These are phyloP conservation scores for Pteruthius melanotis DNA, from an alignment of 2,113 vertebrate genomes.

Conservation along the genomic window DNA sequence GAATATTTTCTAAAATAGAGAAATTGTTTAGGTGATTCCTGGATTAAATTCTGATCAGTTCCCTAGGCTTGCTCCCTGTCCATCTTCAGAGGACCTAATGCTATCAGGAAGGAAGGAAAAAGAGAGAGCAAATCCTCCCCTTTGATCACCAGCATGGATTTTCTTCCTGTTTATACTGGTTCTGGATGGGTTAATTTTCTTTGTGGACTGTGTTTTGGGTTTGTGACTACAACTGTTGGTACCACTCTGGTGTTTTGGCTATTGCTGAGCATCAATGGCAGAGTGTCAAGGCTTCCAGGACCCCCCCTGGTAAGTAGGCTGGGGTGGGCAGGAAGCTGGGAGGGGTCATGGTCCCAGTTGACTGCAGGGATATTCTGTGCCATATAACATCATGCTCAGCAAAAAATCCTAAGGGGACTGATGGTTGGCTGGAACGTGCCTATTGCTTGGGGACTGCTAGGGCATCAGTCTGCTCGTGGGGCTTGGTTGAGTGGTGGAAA, in stretches of 20 bases:
- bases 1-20: neutral
- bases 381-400: rapidly evolving
- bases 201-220: neutral
- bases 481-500: neutral
- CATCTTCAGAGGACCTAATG: neutral
- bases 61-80: neutral
- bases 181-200: neutral
- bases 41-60: neutral
- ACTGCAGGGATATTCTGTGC: neutral
- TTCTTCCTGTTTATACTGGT: neutral
- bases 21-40: neutral
- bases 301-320: neutral
- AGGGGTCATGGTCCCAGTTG: rapidly evolving
- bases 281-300: neutral
- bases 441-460: neutral
- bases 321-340: neutral
- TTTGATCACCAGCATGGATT: neutral
- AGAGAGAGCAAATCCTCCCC: neutral
- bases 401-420: too few relatives aligned
- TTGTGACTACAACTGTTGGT: neutral
- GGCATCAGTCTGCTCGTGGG: neutral
- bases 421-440: neutral
- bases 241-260: neutral
- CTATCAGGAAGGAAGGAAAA: neutral
- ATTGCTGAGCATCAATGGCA: neutral